Conservation (phyloP, 2,888 invertebrate genomes). For the Epistrophe eligans region DNA sequence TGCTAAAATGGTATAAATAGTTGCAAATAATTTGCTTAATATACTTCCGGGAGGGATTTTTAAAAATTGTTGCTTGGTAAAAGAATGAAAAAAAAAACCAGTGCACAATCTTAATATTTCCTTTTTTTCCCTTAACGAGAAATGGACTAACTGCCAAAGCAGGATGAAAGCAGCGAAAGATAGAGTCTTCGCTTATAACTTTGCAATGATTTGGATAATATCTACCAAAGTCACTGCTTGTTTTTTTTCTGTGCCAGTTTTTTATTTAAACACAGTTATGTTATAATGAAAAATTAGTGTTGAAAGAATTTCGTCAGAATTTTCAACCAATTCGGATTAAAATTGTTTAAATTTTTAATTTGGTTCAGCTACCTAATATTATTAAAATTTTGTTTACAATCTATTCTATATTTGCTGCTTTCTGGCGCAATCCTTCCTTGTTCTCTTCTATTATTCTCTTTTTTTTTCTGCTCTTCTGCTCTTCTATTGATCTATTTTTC, state of each 20-base stretch:
- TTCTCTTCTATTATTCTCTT: too few species aligned
- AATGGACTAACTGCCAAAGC: not conserved
- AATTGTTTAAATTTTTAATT: too few species aligned
- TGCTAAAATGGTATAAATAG: slow-evolving; percentile 65
- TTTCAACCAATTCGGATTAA: too few species aligned
- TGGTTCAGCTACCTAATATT: too few species aligned
- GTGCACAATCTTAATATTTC: slow-evolving; percentile 15
- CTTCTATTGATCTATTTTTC: too few species aligned
- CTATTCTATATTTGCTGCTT: too few species aligned
- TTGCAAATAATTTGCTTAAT: slow-evolving; percentile 75
- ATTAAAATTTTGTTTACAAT: too few species aligned
- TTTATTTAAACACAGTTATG: not conserved
- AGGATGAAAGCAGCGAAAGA: not conserved
- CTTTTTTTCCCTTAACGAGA: not conserved
- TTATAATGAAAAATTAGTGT: not conserved
- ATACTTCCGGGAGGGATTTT: slow-evolving; percentile 67
- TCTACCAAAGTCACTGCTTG: slow-evolving; percentile 16
- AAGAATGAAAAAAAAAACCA: slow-evolving; percentile 11
- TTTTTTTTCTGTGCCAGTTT: not conserved
- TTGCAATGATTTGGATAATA: slow-evolving; percentile 34
- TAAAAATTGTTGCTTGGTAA: slow-evolving; percentile 53
- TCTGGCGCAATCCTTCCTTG: too few species aligned
- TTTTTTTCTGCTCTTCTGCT: too few species aligned
- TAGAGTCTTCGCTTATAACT: not conserved
- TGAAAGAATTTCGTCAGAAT: not conserved